Evolutionary conservation across 2,113 vertebrate genomes (phyloP).

Genomic region (Barnardius zonarius): DNA sequence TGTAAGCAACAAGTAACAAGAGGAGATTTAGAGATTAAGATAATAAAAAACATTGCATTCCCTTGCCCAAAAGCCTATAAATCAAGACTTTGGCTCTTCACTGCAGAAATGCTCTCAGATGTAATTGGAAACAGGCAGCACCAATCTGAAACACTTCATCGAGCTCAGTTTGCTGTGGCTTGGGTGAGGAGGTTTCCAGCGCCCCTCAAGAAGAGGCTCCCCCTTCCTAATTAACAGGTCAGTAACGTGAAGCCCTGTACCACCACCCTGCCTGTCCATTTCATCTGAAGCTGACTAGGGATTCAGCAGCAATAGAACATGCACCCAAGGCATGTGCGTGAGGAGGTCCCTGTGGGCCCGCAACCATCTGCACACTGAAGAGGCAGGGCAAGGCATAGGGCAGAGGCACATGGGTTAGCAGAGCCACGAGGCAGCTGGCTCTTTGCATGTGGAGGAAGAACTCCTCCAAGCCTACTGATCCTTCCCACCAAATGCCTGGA

Average conservation of each 20-base stretch:
- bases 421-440: not conserved
- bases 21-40: conserved; percentile 54
- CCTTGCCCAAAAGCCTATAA: conserved; percentile 56
- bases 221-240: not conserved
- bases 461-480: not conserved
- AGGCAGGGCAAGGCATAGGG: rapidly evolving
- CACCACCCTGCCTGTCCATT: rapidly evolving
- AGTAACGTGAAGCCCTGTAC: not conserved
- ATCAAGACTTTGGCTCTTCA: conserved; percentile 52
- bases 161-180: not conserved
- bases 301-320: not conserved
- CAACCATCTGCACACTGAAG: rapidly evolving
- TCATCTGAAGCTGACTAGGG: not conserved
- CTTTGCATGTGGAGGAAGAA: not conserved
- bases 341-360: not conserved
- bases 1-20: conserved; percentile 45
- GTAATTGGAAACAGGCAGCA: conserved; percentile 48
- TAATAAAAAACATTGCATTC: conserved; percentile 46
- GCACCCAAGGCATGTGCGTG: rapidly evolving
- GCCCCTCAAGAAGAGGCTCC: not conserved
- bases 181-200: not conserved
- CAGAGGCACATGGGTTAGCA: not conserved
- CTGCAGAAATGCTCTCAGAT: not conserved
- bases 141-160: not conserved
- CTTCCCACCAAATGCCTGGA: rapidly evolving